phyloP scores from a whole-genome alignment of 1,140 invertebrate genomes.

The Antheraea pernyi region DNA sequence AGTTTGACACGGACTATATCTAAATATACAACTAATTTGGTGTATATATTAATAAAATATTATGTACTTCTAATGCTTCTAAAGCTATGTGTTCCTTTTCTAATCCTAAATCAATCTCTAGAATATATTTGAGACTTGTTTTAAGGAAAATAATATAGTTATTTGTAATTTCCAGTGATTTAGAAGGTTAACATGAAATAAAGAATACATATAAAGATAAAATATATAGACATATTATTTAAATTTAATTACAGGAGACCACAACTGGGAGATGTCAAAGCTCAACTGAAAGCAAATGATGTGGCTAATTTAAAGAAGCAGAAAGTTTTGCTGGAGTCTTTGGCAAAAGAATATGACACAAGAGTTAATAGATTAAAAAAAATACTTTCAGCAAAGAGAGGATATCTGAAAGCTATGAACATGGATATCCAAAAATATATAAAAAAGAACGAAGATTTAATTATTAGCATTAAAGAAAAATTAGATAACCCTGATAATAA shows the following conservation, averaged over 20 bases:
- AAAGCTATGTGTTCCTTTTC: too few relatives aligned
- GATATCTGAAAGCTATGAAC: slow-evolving; percentile 64
- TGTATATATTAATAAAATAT: too few relatives aligned
- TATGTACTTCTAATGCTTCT: too few relatives aligned
- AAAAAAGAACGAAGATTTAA: slow-evolving; percentile 63
- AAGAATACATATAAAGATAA: too few relatives aligned
- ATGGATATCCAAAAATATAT: slow-evolving; percentile 69
- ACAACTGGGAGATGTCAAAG: slow-evolving; percentile 59
- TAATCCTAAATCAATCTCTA: too few relatives aligned
- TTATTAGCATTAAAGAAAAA: slow-evolving; percentile 51
- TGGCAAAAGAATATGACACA: slow-evolving; percentile 68
- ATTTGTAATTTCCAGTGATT: too few relatives aligned
- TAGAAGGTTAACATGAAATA: too few relatives aligned
- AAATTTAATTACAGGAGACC: slow-evolving; percentile 60
- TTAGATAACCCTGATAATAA: slow-evolving; percentile 50
- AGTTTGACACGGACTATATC: too few relatives aligned
- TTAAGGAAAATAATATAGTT: too few relatives aligned
- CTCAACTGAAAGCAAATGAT: slow-evolving; percentile 61
- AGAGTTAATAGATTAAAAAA: slow-evolving; percentile 65
- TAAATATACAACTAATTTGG: too few relatives aligned
- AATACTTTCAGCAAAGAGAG: slow-evolving; percentile 58
- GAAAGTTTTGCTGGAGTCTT: slow-evolving; percentile 56
- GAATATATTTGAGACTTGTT: too few relatives aligned
- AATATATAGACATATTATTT: not conserved
- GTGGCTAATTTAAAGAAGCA: slow-evolving; percentile 62